phyloP scores from a whole-genome alignment of 2,113 vertebrate genomes.

The Glaucidium brasilianum region DNA sequence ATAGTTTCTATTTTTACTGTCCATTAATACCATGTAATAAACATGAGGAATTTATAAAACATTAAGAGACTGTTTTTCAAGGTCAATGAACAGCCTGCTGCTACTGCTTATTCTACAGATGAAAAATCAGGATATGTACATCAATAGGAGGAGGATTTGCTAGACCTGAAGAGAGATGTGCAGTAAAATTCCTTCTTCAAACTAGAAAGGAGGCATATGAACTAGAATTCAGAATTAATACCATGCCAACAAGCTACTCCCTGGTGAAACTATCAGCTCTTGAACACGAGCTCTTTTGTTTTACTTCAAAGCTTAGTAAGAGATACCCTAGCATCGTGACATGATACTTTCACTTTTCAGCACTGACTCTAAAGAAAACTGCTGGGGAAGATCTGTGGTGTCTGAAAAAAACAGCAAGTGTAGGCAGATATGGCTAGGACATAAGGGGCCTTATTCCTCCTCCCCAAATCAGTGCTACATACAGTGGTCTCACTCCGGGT shows the following conservation, averaged over 20 bases:
- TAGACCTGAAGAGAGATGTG: neutral
- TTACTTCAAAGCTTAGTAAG: neutral
- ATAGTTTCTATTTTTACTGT: neutral
- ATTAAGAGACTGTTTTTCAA: neutral
- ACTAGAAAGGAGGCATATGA: neutral
- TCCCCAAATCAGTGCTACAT: neutral
- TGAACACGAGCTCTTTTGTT: neutral
- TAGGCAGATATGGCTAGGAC: neutral
- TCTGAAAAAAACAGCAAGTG: neutral
- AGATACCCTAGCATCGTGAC: neutral
- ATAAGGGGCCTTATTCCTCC: neutral
- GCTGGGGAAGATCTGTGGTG: neutral
- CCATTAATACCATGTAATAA: neutral
- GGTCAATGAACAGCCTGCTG: neutral
- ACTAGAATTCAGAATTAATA: neutral
- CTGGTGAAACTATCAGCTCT: neutral
- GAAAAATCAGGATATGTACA: neutral
- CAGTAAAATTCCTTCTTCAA: neutral
- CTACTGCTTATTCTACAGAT: neutral
- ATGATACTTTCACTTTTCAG: neutral
- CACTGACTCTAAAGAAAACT: neutral
- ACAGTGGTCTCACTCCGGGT: neutral
- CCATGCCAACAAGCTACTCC: neutral
- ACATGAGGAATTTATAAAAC: neutral
- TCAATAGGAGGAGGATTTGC: neutral